Evolutionary conservation across 2,888 invertebrate genomes (phyloP), one percentile per base, ranked within the genome.

Genomic region (Ceriagrion tenellum): DNA sequence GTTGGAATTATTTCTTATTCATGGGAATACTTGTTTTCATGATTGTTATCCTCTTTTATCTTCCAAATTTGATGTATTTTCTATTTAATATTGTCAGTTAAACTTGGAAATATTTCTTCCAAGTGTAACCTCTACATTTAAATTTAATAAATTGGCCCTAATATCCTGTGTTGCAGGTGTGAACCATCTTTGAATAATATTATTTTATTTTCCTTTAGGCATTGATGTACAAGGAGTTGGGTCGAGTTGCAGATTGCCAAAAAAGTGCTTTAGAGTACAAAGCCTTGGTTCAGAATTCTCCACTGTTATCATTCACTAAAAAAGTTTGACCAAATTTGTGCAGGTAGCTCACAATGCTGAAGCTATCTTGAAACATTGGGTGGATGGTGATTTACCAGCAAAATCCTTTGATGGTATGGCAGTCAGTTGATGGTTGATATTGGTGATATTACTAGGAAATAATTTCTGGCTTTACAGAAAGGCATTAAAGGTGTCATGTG

Each of bases 231-330:
- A 97, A 99, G 96, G 98, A 98, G 96, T 97, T 99, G 4, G 98
- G 98, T 2, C 97, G 98, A 96, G 97, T 97, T 26, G 97, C 97
- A 0, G 98, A 98, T 96, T 97, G 99, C 95, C 99, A 99, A 97
- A 98, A 98, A 96, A 98, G 98, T 96, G 98, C 99, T 0, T 98
- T 98, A 96, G 98, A 98, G 97, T 99, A 98, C 96, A 93, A 93
- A 69, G 74, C 47, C 40, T 74, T 93, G n/a, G 69, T 69, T 59
- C n/a, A 90, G n/a, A 93, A 93, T 26, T 93, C 93, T 13, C 93
- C 93, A 8, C 69, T 93, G 74, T 69, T 63, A 47, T 47, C 69
- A 74, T 93, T 93, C 93, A 56, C 47, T 2, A 93, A 93, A n/a
- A 40, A 91, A 23, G 35, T 63, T 59, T 93, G 93, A 93, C n/a